These are phyloP conservation scores for Centrocercus urophasianus DNA, from an alignment of 2,113 vertebrate genomes.

Conservation along the genomic window DNA sequence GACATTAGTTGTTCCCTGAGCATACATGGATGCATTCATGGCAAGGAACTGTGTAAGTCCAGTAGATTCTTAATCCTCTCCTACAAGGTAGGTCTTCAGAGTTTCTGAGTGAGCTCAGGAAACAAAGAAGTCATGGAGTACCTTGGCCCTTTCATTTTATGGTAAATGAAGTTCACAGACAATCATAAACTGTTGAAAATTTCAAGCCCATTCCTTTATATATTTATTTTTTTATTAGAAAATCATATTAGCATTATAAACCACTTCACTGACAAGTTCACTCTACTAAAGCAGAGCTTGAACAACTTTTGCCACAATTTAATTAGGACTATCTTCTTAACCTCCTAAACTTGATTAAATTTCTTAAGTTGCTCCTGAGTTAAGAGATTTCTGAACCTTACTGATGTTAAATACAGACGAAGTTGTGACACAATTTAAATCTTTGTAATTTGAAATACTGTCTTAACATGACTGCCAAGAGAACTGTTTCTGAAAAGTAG, in stretches of 20 bases:
- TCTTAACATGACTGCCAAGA: neutral
- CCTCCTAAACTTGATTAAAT: neutral
- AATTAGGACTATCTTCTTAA: neutral
- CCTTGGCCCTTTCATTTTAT: neutral
- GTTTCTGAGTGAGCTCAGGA: neutral
- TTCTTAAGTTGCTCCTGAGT: neutral
- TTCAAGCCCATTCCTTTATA: rapidly evolving
- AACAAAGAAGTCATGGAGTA: neutral
- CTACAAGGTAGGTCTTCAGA: neutral
- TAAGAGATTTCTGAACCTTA: neutral
- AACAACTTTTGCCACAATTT: neutral
- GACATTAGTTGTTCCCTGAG: neutral
- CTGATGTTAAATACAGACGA: neutral
- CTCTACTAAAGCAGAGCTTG: neutral
- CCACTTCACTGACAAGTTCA: neutral
- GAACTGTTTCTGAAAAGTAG: rapidly evolving
- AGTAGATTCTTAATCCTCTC: neutral
- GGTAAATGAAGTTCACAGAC: neutral
- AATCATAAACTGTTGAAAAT: neutral
- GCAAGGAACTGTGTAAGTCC: neutral
- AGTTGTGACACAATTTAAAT: neutral
- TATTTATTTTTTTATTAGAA: neutral
- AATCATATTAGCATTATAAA: neutral
- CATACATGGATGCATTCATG: neutral
- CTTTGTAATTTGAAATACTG: neutral